These are phyloP conservation scores for Aegypius monachus DNA, from an alignment of 2,113 vertebrate species.

Conservation along the genomic window DNA sequence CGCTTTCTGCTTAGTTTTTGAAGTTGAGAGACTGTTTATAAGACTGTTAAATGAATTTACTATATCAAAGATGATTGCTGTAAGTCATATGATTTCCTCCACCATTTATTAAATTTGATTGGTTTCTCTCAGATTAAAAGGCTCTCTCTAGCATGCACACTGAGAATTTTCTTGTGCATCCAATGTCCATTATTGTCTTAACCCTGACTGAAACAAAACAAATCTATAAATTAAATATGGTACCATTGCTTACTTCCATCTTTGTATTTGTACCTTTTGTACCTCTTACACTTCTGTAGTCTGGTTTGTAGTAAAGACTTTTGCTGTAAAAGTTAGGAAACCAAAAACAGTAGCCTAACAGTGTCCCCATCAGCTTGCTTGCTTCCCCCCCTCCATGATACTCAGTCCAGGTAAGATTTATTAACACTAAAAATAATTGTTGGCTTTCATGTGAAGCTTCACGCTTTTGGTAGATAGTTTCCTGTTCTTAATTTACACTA, in stretches of 20 bases:
- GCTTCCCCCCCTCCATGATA: too few relatives aligned
- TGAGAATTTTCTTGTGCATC: not conserved
- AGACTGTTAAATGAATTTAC: not conserved
- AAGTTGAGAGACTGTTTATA: not conserved
- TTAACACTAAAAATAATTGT: not conserved
- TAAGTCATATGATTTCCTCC: fast-evolving
- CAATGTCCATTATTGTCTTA: not conserved
- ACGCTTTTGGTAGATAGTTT: not conserved
- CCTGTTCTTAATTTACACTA: not conserved
- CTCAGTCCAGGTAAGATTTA: not conserved
- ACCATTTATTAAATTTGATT: not conserved
- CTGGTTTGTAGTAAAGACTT: not conserved
- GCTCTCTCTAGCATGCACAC: not conserved
- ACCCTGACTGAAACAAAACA: not conserved
- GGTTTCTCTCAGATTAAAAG: not conserved
- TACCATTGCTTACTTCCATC: not conserved
- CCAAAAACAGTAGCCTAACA: fast-evolving
- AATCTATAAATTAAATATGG: not conserved
- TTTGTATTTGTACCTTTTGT: not conserved
- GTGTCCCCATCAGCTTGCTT: not conserved
- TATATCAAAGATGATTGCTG: not conserved
- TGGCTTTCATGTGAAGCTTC: not conserved
- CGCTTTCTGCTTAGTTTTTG: not conserved
- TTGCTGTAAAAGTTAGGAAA: not conserved
- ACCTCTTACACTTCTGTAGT: not conserved